Percentiles rank a stretch among this genome's conserved stretches.
Evolutionary conservation across 2,113 vertebrate genomes (phyloP).

Genomic region (Pseudolaguvia tuberculata): DNA sequence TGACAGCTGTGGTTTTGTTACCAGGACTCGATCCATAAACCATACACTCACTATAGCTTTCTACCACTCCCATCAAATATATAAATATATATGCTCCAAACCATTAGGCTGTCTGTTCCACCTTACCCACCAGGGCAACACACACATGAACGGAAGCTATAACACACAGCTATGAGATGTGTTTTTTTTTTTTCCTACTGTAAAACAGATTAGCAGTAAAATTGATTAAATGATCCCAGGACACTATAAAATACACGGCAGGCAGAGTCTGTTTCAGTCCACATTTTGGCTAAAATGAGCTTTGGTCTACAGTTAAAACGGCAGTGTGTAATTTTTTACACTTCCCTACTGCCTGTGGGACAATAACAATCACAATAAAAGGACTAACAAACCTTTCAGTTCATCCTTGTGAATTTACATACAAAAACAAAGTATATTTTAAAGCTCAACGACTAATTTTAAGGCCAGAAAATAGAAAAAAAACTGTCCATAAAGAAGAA

Average conservation of each 20-base stretch:
- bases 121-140: constrained; percentile 25
- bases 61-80: constrained; percentile 40
- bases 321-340: not conserved
- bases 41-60: constrained; percentile 50
- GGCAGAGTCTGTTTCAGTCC: not conserved
- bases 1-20: constrained; percentile 53
- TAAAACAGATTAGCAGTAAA: constrained; percentile 47
- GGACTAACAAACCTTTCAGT: not conserved
- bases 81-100: constrained; percentile 52
- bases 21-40: constrained; percentile 54
- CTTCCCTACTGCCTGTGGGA: not conserved
- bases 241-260: constrained; percentile 15
- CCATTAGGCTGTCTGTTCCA: constrained; percentile 45
- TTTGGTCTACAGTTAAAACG: constrained; percentile 22
- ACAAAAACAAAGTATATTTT: not conserved
- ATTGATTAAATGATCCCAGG: constrained; percentile 49
- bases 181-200: constrained; percentile 30
- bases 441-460: not conserved
- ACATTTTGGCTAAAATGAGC: constrained; percentile 17
- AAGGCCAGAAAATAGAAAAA: too few species aligned
- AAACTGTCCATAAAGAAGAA: not conserved
- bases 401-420: not conserved
- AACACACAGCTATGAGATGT: constrained; percentile 21
- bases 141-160: constrained; percentile 21
- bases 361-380: constrained; percentile 1